Evolutionary conservation across 1,140 invertebrate species (phyloP).

Genomic region (Himalopsyche phryganea): DNA sequence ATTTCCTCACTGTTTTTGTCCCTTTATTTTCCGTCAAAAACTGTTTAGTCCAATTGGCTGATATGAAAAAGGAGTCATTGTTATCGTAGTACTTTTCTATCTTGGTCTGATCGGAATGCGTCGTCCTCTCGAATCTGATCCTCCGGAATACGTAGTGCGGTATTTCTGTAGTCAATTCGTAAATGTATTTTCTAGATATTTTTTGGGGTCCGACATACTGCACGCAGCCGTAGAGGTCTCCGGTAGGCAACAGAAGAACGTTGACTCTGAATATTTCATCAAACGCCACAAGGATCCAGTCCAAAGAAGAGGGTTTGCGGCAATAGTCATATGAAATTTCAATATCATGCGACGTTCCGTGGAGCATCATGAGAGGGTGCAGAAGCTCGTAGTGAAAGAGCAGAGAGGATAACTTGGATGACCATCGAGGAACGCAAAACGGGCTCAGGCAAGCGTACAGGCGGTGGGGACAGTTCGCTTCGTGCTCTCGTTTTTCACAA

Average conservation of each 20-base stretch:
- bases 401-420: slow-evolving; percentile 11
- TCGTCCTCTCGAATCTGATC: slow-evolving; percentile 17
- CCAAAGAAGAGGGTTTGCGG: slow-evolving; percentile 8
- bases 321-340: slow-evolving; percentile 15
- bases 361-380: slow-evolving; percentile 11
- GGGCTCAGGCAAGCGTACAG: slow-evolving; percentile 15
- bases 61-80: slow-evolving; percentile 16
- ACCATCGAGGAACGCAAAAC: slow-evolving; percentile 15
- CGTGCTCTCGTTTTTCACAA: slow-evolving; percentile 40
- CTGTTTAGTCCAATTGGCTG: slow-evolving; percentile 20
- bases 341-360: slow-evolving; percentile 12
- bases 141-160: slow-evolving; percentile 10
- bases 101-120: slow-evolving; percentile 18
- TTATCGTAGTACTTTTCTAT: slow-evolving; percentile 14
- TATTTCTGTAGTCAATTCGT: slow-evolving; percentile 15
- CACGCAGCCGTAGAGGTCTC: slow-evolving; percentile 19
- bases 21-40: slow-evolving; percentile 13
- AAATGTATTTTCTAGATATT: slow-evolving; percentile 18
- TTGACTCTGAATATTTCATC: slow-evolving; percentile 15
- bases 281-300: slow-evolving; percentile 15
- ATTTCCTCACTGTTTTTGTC: slow-evolving; percentile 4
- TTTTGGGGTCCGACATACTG: slow-evolving; percentile 18
- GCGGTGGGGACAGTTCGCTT: slow-evolving; percentile 38
- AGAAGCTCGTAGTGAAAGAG: slow-evolving; percentile 9
- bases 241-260: slow-evolving; percentile 10